Percentiles rank a stretch among this genome's conserved stretches.
phyloP scores from a whole-genome alignment of 2,797 vertebrate species.

The Scolopax rusticola region DNA sequence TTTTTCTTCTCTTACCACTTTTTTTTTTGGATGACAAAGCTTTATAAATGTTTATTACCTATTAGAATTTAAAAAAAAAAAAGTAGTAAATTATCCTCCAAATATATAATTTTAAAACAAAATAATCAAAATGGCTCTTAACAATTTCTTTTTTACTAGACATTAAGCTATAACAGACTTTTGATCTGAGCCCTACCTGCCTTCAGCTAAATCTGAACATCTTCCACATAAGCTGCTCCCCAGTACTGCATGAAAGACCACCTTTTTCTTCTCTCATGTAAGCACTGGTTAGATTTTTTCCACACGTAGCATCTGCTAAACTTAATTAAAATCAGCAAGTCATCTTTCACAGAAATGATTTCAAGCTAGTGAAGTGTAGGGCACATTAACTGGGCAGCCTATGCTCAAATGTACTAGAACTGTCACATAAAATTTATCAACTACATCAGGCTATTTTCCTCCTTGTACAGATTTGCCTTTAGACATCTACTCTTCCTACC shows the following conservation, averaged over 20 bases:
- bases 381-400: slow-evolving; percentile 70
- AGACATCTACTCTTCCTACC: slow-evolving; percentile 48
- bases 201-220: slow-evolving; percentile 23
- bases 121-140: neutral
- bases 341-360: slow-evolving; percentile 74
- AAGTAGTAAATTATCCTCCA: neutral
- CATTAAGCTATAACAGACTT: neutral
- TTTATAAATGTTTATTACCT: neutral
- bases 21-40: neutral
- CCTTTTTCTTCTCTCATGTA: slow-evolving; percentile 56
- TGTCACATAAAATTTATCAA: slow-evolving; percentile 70
- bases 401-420: slow-evolving; percentile 68
- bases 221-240: neutral
- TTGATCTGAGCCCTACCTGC: neutral
- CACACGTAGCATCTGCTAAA: slow-evolving; percentile 62
- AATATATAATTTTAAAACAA: neutral
- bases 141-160: neutral
- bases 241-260: slow-evolving; percentile 30
- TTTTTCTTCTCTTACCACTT: neutral
- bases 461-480: slow-evolving; percentile 48
- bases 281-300: slow-evolving; percentile 56
- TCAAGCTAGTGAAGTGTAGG: slow-evolving; percentile 75
- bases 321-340: slow-evolving; percentile 70
- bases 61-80: neutral
- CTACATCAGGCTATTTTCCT: slow-evolving; percentile 41